These are phyloP conservation scores for Drosophila sturtevanti DNA, from an alignment of 1,140 invertebrate species.

Conservation along the genomic window DNA sequence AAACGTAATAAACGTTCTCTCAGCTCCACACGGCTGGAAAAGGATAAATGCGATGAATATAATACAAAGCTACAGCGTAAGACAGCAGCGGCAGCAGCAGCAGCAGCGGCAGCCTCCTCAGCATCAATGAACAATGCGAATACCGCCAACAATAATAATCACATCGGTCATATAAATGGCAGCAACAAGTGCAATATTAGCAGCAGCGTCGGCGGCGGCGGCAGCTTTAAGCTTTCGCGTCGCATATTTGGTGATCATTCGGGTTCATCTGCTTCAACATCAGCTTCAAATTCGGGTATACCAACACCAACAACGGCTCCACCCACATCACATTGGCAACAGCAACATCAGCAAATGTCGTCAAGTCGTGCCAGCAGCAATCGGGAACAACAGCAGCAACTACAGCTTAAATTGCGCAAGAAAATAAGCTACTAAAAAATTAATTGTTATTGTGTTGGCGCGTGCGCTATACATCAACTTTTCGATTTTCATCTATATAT, in stretches of 20 bases:
- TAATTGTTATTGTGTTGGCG: conserved; percentile 21
- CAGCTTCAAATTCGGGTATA: conserved; percentile 73
- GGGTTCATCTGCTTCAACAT: conserved; percentile 70
- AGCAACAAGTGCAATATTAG: conserved; percentile 45
- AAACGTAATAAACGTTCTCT: conserved; percentile 79
- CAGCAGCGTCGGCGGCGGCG: conserved; percentile 38
- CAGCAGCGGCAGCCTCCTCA: conserved; percentile 20
- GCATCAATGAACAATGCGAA: conserved; percentile 19
- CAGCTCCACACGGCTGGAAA: conserved; percentile 77
- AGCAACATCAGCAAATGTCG: conserved; percentile 37
- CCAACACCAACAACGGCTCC: conserved; percentile 72
- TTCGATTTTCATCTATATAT: conserved; percentile 4
- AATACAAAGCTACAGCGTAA: conserved; percentile 78
- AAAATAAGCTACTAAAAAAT: conserved; percentile 74
- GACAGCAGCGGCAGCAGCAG: conserved; percentile 44
- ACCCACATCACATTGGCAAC: conserved; percentile 46
- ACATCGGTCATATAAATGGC: conserved; percentile 2
- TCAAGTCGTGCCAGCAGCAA: conserved; percentile 37
- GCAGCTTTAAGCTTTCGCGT: conserved; percentile 65
- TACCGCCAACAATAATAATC: conserved; percentile 16
- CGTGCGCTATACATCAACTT: background rate
- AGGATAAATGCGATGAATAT: conserved; percentile 81
- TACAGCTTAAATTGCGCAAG: conserved; percentile 71
- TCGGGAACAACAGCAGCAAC: conserved; percentile 43
- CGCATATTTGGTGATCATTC: conserved; percentile 59